These are phyloP conservation scores for Athalia cordata DNA, from an alignment of 2,888 invertebrate species.

Conservation along the genomic window DNA sequence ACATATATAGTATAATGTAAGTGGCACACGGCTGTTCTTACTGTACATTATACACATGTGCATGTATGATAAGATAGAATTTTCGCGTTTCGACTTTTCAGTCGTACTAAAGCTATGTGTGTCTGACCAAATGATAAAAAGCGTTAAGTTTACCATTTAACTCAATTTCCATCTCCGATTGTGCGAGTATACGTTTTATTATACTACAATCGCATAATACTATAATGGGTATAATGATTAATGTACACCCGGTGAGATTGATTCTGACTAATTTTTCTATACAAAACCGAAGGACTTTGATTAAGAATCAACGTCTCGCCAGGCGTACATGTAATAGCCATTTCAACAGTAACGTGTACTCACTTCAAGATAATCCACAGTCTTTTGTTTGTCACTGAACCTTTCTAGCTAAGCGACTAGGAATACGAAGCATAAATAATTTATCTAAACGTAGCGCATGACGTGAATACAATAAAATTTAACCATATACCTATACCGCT, in stretches of 20 bases:
- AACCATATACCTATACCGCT: background rate
- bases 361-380: slow-evolving; percentile 19
- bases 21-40: no score
- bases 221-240: no score
- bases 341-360: background rate
- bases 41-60: background rate
- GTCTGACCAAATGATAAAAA: slow-evolving; percentile 16
- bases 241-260: no score
- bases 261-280: no score
- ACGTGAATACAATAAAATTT: slow-evolving; percentile 10
- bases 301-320: no score
- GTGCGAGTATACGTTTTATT: no score
- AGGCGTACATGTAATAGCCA: no score
- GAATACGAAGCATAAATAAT: slow-evolving; percentile 15
- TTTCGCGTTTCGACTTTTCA: background rate
- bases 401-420: background rate
- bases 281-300: no score
- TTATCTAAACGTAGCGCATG: slow-evolving; percentile 18
- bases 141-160: slow-evolving; percentile 13
- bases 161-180: background rate
- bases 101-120: background rate
- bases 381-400: slow-evolving; percentile 14
- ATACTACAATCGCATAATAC: background rate
- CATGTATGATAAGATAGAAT: background rate
- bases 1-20: no score